Base-by-base conservation (phyloP, 2,113 vertebrate species). In the Apus apus region DNA sequence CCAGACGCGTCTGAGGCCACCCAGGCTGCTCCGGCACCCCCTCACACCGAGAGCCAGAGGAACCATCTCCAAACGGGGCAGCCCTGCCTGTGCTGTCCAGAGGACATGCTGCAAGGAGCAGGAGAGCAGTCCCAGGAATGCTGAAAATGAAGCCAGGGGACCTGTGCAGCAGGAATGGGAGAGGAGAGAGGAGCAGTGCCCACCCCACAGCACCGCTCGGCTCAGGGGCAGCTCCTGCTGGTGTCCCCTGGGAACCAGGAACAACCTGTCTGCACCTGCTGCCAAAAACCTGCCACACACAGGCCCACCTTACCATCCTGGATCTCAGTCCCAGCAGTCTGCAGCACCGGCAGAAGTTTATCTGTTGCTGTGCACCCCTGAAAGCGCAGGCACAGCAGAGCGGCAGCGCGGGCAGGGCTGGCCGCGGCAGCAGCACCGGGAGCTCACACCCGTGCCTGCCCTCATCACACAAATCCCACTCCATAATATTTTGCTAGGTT, bases 1-100 rank as follows among this genome's bases (percentile, higher is more conserved):
- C 2, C 0, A 13, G 46, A 36, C 6, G 3, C 23, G 8, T 8
- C 19, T 0, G 0, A 64, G 54, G 54, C 30, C 67, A 30, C 43
- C 7, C n/a, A 29, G 29, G n/a, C 66, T 56, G 32, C 22, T 43
- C 36, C 12, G 14, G 48, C 8, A 26, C 18, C 46, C 43, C 15
- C 53, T 50, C 17, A 32, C 15, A 32, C 16, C 0, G 48, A 45
- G 19, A 38, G 22, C 48, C 43, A 25, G 34, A 64, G 40, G 40
- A 61, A 12, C 9, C 32, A 56, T 17, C 45, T 30, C 45, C 21
- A 21, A 17, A 25, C 8, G 21, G 64, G 26, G 45, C 0, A 21
- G 54, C 10, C 36, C 56, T 53, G 36, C 46, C 26, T 2, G 3
- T 1, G 0, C 3, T 14, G 46, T 30, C 25, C 73, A 36, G 73